Conservation (phyloP, 2,888 invertebrate genomes). For the Parnassius orleans region DNA sequence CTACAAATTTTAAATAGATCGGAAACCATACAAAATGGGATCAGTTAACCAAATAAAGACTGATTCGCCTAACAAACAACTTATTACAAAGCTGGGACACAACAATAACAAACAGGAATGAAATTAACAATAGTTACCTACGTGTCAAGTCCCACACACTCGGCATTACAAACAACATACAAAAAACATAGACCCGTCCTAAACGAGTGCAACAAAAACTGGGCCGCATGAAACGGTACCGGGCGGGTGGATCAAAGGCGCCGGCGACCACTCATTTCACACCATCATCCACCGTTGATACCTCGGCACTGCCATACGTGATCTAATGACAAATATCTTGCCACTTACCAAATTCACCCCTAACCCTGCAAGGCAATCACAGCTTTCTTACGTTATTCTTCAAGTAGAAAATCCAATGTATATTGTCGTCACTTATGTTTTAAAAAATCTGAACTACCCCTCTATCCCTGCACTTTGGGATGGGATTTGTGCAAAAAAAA, state of each 20-base stretch:
- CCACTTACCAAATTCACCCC: slow-evolving; percentile 38
- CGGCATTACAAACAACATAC: slow-evolving; percentile 75
- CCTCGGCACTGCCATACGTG: slow-evolving; percentile 59
- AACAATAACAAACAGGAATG: slow-evolving; percentile 70
- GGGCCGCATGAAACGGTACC: slow-evolving; percentile 69
- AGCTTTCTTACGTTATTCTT: slow-evolving; percentile 33
- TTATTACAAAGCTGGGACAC: slow-evolving; percentile 50
- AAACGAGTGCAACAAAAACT: slow-evolving; percentile 72
- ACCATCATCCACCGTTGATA: slow-evolving; percentile 59
- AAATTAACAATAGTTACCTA: slow-evolving; percentile 73
- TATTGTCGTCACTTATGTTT: background rate
- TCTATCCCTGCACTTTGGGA: slow-evolving; percentile 7
- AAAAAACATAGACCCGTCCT: slow-evolving; percentile 74
- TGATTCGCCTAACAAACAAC: slow-evolving; percentile 41
- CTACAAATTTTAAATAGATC: background rate
- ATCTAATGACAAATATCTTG: slow-evolving; percentile 64
- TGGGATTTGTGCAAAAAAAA: slow-evolving; percentile 15
- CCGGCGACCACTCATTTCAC: slow-evolving; percentile 71
- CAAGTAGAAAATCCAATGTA: background rate
- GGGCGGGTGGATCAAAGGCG: slow-evolving; percentile 66
- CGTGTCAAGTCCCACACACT: slow-evolving; percentile 80
- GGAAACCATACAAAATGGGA: slow-evolving; percentile 6
- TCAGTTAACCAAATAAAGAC: slow-evolving; percentile 39
- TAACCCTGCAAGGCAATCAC: slow-evolving; percentile 31
- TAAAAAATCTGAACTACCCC: background rate